These are phyloP conservation scores for Orcinus orca DNA, from an alignment of 2,113 vertebrate genomes.

Conservation along the genomic window DNA sequence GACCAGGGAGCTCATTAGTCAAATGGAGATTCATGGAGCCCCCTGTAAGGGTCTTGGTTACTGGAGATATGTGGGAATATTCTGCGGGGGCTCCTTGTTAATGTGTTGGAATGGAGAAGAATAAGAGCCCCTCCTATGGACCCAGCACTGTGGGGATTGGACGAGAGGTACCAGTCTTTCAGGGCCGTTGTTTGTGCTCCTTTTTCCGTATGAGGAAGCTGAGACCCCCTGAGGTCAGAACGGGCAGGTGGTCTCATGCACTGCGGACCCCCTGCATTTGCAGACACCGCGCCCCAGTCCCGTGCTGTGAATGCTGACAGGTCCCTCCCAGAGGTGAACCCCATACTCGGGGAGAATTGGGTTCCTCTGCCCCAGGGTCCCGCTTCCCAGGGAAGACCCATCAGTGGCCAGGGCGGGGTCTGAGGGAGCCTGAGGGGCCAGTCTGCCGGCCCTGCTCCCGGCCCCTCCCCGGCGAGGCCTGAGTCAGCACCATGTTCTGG, in stretches of 20 bases:
- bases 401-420: neutral
- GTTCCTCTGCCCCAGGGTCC: neutral
- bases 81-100: neutral
- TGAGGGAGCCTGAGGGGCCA: neutral
- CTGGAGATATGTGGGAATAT: accelerated
- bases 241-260: accelerated
- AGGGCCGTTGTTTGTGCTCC: accelerated
- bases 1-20: neutral
- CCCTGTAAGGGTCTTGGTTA: neutral
- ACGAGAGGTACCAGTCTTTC: neutral
- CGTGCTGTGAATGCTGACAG: accelerated
- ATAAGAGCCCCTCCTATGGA: neutral
- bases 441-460: neutral
- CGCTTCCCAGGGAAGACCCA: neutral
- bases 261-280: accelerated
- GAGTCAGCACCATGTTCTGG: neutral
- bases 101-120: accelerated
- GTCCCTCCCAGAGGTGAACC: neutral
- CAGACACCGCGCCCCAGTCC: accelerated
- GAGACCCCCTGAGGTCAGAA: neutral
- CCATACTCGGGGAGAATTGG: neutral
- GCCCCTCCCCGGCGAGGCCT: neutral
- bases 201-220: neutral
- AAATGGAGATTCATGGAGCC: accelerated
- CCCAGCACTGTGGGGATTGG: accelerated